Evolutionary conservation across 2,113 vertebrate species (phyloP).

Genomic region (Prunella fulvescens): DNA sequence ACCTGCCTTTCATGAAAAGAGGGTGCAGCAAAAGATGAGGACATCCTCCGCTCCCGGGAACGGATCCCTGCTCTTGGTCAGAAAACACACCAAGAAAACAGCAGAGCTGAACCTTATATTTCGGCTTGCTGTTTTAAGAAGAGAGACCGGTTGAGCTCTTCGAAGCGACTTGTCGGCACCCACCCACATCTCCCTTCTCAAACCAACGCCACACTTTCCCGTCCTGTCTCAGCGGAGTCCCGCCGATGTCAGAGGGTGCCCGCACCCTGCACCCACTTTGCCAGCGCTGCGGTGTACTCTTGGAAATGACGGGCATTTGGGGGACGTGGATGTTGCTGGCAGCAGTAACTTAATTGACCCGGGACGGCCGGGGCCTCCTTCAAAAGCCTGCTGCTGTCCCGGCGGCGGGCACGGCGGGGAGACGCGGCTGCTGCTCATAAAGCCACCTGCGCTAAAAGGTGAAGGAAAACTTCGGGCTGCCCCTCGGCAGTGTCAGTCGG

Average conservation of each 20-base stretch:
- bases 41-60: accelerated
- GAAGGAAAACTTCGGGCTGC: no score
- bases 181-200: not conserved
- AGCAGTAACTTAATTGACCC: not conserved
- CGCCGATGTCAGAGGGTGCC: accelerated
- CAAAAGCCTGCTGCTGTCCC: not conserved
- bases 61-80: not conserved
- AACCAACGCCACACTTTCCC: not conserved
- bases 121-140: not conserved
- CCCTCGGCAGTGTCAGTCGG: accelerated
- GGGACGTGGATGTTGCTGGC: no score
- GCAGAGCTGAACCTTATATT: accelerated
- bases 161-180: not conserved
- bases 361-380: no score
- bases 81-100: not conserved
- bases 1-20: not conserved
- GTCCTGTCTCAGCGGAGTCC: no score
- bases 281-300: accelerated
- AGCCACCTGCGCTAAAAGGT: accelerated
- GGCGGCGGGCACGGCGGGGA: accelerated
- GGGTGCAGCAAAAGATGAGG: not conserved
- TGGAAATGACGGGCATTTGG: no score
- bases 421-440: not conserved
- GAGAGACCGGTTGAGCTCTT: not conserved
- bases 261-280: not conserved